Percentiles rank a stretch among this genome's conserved stretches.
Conservation (phyloP, 92 coral and sea anemone species). For the Porites evermanni region DNA sequence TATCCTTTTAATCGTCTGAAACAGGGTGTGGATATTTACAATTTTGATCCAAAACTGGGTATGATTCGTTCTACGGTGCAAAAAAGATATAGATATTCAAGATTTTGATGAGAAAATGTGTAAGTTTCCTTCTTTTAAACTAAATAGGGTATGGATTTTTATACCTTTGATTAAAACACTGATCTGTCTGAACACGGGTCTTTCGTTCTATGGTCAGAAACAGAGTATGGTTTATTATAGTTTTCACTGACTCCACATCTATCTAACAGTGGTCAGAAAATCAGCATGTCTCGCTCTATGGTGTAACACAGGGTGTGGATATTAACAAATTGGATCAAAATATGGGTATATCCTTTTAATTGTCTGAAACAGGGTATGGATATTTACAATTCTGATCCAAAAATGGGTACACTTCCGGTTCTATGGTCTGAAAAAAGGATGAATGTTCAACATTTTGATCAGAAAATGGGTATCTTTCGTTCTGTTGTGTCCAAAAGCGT, state of each 20-base stretch:
- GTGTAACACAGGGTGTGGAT: constrained; percentile 9
- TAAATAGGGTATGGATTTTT: too few species aligned
- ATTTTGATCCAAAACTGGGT: too few species aligned
- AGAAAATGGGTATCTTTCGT: not conserved
- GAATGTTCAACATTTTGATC: not conserved
- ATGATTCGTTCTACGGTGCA: too few species aligned
- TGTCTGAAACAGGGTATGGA: not conserved
- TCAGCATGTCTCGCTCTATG: constrained; percentile 10
- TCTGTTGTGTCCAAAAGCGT: not conserved
- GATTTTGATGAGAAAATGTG: too few species aligned
- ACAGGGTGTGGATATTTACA: too few species aligned
- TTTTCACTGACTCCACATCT: constrained; percentile 2
- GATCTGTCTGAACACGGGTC: too few species aligned
- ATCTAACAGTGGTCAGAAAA: not conserved
- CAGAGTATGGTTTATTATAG: too few species aligned
- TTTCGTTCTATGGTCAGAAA: too few species aligned
- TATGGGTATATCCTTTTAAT: not conserved
- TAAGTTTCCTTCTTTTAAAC: too few species aligned
- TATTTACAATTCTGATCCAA: not conserved
- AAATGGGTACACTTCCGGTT: not conserved
- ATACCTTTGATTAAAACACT: too few species aligned
- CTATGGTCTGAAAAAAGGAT: not conserved
- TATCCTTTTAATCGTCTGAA: not conserved
- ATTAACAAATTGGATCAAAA: not conserved
- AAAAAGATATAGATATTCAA: too few species aligned